Base-by-base conservation (phyloP, 2,113 vertebrate species). In the Cyprinus carpio region DNA sequence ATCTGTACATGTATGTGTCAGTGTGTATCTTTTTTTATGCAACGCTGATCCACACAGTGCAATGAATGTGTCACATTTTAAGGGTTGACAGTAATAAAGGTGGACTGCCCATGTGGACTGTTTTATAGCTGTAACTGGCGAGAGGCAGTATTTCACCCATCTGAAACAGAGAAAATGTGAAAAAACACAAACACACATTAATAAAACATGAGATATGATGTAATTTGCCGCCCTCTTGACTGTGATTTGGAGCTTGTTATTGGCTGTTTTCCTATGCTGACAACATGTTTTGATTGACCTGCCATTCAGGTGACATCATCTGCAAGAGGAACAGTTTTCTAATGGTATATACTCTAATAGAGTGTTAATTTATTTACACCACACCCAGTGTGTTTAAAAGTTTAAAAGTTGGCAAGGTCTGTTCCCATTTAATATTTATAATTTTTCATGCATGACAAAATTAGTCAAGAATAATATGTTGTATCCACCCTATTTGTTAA, bases 51-150 rank as follows among this genome's bases (percentile, higher is more conserved):
- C 81, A 40, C 81, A 58, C 23, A 34, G 29, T 37, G 67, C 65
- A 83, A 83, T 83, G 67, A 83, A 83, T 72, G 81, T 83, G 81
- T 74, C 51, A 58, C 29, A 56, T 83, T 43, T 72, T 83, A 83
- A 40, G 49, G 6, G 23, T 11, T 58, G 49, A 74, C 29, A 83
- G 16, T 18, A 72, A 40, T 40, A 40, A 40, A 72, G 27, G 23
- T 2, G 49, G 29, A 58, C 4, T 27, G 29, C 0, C 10, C 43
- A 18, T n/a, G n/a, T n/a, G n/a, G n/a, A 67, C 67, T 58, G 81
- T 56, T 58, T 83, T 72, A 40, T 31, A 31, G 20, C 46, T 0
- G 0, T 71, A 49, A 31, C 37, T 71, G 40, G 11, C 13, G 6
- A 56, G 18, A 72, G 51, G 13, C 6, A 0, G 13, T 16, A 3